Base-by-base conservation (phyloP, 2,888 invertebrate species). In the Drosophila picticornis region DNA sequence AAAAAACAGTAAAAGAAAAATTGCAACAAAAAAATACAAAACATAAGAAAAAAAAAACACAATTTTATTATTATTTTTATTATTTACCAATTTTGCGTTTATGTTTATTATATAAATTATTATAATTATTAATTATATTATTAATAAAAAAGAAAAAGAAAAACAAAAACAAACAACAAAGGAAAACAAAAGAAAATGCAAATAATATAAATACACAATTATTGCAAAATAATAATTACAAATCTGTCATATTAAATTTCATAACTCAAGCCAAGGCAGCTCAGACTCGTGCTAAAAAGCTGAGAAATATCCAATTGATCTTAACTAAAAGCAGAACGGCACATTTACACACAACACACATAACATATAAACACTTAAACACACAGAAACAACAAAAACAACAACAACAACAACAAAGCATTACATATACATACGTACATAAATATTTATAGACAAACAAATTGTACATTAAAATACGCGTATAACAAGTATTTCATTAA, bases 31-130 rank as follows among this genome's bases (percentile, higher is more conserved):
- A 72, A 80, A 79, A 77, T 61, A 69, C 25, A 75, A 71, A 70
- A 46, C 46, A 46, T 46, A 68, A 75, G 67, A 61, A 13, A 61
- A 61, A 13, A 61, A 72, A 75, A 76, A 75, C 59, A 77, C 65
- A 72, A 81, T 83, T 88, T 85, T 83, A 82, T 90, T 88, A 91
- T 92, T 92, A 92, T 92, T 91, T 89, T 85, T 91, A 91, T 91
- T 90, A 91, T 91, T 92, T 90, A 89, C 88, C 88, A 87, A 91
- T 88, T 90, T 81, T 91, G 90, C 91, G 89, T 91, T 90, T 92
- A 91, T 92, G 88, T 91, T 90, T 90, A 91, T 91, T 91, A 91
- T 88, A 90, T 91, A 91, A 91, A 91, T 91, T 91, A 91, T 91
- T 91, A 91, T 91, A 91, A 91, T 91, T 91, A 82, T 85, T 91